A percentile compares a stretch with the other conserved stretches of the same genome.
Conservation (phyloP, 1,140 invertebrate genomes). For the Parasteatoda tepidariorum region DNA sequence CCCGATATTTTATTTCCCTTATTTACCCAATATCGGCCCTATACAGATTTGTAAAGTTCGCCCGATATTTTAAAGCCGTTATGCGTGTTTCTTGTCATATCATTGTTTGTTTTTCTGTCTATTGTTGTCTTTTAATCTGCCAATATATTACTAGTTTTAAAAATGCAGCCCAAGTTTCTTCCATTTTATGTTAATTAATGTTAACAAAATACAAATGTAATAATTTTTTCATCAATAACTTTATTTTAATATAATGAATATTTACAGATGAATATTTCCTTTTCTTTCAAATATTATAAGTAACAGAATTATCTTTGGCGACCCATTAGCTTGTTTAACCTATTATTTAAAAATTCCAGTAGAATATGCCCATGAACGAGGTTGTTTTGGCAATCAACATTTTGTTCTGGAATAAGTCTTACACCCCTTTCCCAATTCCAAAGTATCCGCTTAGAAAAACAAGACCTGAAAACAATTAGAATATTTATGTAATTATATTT, state of each 20-base stretch:
- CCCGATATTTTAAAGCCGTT: no score
- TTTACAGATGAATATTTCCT: background rate
- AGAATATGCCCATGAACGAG: conserved; percentile 24
- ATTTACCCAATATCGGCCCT: no score
- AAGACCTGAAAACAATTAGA: conserved; percentile 40
- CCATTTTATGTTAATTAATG: no score
- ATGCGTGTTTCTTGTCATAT: no score
- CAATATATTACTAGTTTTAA: no score
- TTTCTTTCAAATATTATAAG: background rate
- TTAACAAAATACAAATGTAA: no score
- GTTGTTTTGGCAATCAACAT: background rate
- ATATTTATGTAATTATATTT: background rate
- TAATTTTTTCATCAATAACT: no score
- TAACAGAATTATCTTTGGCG: background rate
- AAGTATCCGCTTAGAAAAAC: conserved; percentile 31
- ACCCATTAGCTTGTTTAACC: conserved; percentile 12
- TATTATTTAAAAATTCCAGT: background rate
- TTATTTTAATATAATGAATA: background rate
- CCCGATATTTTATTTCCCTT: no score
- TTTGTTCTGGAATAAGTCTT: conserved; percentile 33
- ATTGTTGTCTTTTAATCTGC: no score
- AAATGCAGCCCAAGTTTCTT: no score
- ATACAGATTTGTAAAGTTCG: no score
- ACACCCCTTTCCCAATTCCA: conserved; percentile 59
- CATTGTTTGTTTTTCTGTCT: no score